phyloP scores from a whole-genome alignment of 2,797 vertebrate species.

The Centroberyx gerrardi region DNA sequence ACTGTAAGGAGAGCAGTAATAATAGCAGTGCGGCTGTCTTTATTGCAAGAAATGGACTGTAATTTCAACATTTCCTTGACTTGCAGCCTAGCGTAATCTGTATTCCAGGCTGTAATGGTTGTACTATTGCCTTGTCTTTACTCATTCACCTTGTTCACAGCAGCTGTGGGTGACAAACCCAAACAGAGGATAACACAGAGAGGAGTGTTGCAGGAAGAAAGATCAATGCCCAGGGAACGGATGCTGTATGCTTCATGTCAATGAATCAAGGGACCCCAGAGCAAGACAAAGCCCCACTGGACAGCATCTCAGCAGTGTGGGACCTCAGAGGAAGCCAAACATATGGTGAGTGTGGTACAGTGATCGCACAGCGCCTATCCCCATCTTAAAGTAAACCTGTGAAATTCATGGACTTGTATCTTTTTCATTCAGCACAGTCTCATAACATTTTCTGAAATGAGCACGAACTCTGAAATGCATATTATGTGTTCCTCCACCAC shows the following conservation, averaged over 20 bases:
- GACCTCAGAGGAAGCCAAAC: neutral
- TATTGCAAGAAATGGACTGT: slow-evolving; percentile 44
- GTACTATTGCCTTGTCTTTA: slow-evolving; percentile 53
- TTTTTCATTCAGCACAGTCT: neutral
- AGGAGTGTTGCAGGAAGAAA: slow-evolving; percentile 45
- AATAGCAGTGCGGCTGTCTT: slow-evolving; percentile 19
- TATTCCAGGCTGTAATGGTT: slow-evolving; percentile 39
- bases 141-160: slow-evolving; percentile 60
- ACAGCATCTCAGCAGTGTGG: slow-evolving; percentile 42
- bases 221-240: slow-evolving; percentile 53
- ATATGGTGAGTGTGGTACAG: slow-evolving; percentile 1
- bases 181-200: slow-evolving; percentile 49
- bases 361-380: neutral
- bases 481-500: too few species aligned
- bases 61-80: slow-evolving; percentile 51
- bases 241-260: slow-evolving; percentile 42
- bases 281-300: slow-evolving; percentile 33
- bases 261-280: slow-evolving; percentile 59
- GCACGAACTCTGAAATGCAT: too few species aligned
- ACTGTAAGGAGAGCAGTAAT: slow-evolving; percentile 20
- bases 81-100: slow-evolving; percentile 36
- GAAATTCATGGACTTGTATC: slow-evolving; percentile 16
- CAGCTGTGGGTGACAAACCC: slow-evolving; percentile 65
- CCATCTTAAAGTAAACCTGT: slow-evolving; percentile 6
- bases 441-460: too few species aligned